phyloP scores from a whole-genome alignment of 92 coral and sea anemone species.

The Blastomussa wellsi region DNA sequence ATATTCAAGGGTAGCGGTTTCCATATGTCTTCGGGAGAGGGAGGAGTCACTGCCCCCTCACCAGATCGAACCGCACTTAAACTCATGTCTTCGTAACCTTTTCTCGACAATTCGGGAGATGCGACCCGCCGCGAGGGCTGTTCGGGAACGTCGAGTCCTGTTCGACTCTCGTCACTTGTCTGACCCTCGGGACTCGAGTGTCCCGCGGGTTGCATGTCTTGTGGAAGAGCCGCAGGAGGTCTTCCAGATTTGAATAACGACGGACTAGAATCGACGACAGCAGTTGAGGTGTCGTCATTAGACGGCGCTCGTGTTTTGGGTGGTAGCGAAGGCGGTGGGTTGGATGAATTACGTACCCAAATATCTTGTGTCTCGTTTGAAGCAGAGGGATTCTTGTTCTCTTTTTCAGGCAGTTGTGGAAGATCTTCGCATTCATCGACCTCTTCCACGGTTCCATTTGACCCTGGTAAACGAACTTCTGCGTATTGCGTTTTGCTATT shows the following conservation, averaged over 20 bases:
- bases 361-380: conserved; percentile 43
- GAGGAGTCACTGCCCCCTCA: conserved; percentile 21
- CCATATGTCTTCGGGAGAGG: conserved; percentile 8
- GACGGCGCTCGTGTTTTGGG: conserved; percentile 48
- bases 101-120: conserved; percentile 47
- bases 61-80: conserved; percentile 27
- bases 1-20: conserved; percentile 17
- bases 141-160: background rate
- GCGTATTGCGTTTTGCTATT: conserved; percentile 79
- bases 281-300: background rate
- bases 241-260: background rate
- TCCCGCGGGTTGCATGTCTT: conserved; percentile 4
- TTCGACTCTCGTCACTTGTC: background rate
- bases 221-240: conserved; percentile 35
- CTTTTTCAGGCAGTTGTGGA: conserved; percentile 69
- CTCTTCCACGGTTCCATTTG: conserved; percentile 24
- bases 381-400: conserved; percentile 30
- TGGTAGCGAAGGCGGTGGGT: conserved; percentile 59
- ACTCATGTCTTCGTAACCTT: conserved; percentile 69
- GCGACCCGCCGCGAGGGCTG: conserved; percentile 15
- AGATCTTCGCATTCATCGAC: conserved; percentile 18
- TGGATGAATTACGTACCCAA: conserved; percentile 70
- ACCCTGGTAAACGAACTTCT: conserved; percentile 72
- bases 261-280: conserved; percentile 15
- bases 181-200: background rate